phyloP scores from a whole-genome alignment of 1,140 invertebrate species.

The Drosophila nikananu region DNA sequence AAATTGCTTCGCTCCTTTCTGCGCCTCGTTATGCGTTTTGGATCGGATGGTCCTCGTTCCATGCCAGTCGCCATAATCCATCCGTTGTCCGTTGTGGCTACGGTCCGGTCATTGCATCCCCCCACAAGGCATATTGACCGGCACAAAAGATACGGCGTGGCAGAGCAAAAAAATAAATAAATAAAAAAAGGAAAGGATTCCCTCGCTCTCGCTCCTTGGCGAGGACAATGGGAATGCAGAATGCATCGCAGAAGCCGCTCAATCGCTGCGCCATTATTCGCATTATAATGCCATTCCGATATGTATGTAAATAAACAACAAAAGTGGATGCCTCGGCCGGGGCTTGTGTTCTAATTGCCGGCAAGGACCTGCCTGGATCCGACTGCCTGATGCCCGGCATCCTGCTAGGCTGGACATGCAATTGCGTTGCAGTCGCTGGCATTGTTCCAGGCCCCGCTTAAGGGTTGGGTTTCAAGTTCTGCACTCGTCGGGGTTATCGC shows the following conservation, averaged over 20 bases:
- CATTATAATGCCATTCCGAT: slow-evolving; percentile 76
- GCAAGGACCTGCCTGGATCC: slow-evolving; percentile 72
- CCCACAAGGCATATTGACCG: slow-evolving; percentile 41
- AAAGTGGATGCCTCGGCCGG: slow-evolving; percentile 32
- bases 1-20: slow-evolving; percentile 50
- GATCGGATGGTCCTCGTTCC: slow-evolving; percentile 25
- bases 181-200: slow-evolving; percentile 24
- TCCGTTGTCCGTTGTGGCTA: slow-evolving; percentile 1
- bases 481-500: slow-evolving; percentile 73
- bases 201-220: slow-evolving; percentile 10
- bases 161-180: slow-evolving; percentile 19
- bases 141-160: slow-evolving; percentile 69
- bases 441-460: slow-evolving; percentile 68
- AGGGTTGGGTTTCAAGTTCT: slow-evolving; percentile 79
- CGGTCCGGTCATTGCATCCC: slow-evolving; percentile 54
- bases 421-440: slow-evolving; percentile 72
- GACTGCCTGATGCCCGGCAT: slow-evolving; percentile 60
- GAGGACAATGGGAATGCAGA: slow-evolving; percentile 66
- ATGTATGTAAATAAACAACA: slow-evolving; percentile 71
- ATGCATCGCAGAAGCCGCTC: slow-evolving; percentile 58
- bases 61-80: slow-evolving; percentile 26
- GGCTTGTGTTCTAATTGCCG: slow-evolving; percentile 72
- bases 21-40: slow-evolving; percentile 47
- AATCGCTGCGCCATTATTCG: slow-evolving; percentile 56
- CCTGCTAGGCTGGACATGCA: slow-evolving; percentile 81